Base-by-base conservation (phyloP, 2,797 vertebrate genomes). In the Danionella dracula region DNA sequence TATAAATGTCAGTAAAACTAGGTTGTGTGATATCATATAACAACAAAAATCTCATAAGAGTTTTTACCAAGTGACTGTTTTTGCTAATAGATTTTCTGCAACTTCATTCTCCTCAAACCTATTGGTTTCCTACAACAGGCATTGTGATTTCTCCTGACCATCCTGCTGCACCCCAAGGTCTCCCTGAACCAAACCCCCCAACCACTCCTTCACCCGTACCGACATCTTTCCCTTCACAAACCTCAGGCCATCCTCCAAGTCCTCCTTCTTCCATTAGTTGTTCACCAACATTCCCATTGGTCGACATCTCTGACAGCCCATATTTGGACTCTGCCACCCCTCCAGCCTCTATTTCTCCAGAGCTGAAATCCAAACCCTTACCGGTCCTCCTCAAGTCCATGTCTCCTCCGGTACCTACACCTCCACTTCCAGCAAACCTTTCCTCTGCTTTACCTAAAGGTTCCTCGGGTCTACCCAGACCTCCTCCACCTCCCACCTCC, bases 141-240 rank as follows among this genome's bases (percentile, higher is more conserved):
- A 57, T 19, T 0, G 83, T 71, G 71, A 19, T 83, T 13, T 83
- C 74, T 75, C 38, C 81, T 45, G 35, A 68, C 73, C 16, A 80
- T 42, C 15, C 68, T 17, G 60, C 68, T 41, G 45, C 59, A 10
- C 74, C 34, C 57, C 71, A 62, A 54, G 75, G 40, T 74, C 77
- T 75, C 71, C 73, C 53, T 1, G 77, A 76, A 35, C 71, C 72
- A 0, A 56, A 78, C 41, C 40, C 60, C 41, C 64, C 49, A 5
- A 29, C 27, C 15, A 23, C 29, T 20, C 2, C 58, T 23, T n/a
- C 51, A 41, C 19, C 23, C 42, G 13, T 54, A 16, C 50, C 68
- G 8, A 9, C 35, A 16, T 42, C 21, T 1, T 41, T 44, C 29
- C 53, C 12, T 32, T 4, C 38, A n/a, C 59, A 55, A 61, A 51